These are phyloP conservation scores for Gadopsis marmoratus DNA, from an alignment of 2,797 vertebrate species.

Conservation along the genomic window DNA sequence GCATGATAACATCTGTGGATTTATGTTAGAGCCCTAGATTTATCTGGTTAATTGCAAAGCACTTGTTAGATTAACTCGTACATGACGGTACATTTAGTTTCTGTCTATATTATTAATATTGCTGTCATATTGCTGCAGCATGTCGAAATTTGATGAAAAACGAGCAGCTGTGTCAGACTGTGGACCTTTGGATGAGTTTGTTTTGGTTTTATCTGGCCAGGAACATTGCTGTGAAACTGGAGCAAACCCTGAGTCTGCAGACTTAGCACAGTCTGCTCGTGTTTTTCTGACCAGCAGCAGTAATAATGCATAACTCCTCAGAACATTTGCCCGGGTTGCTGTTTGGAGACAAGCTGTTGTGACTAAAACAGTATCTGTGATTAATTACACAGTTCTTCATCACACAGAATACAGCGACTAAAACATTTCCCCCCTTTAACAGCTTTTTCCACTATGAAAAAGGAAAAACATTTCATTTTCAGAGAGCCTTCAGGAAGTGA, in stretches of 20 bases:
- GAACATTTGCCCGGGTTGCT: constrained; percentile 27
- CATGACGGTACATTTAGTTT: constrained; percentile 13
- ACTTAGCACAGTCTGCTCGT: constrained; percentile 23
- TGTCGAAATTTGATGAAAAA: constrained; percentile 35
- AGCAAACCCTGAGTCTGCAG: constrained; percentile 36
- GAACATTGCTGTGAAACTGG: constrained; percentile 45
- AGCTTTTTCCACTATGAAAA: neutral
- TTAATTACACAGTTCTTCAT: constrained; percentile 39
- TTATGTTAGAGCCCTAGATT: constrained; percentile 12
- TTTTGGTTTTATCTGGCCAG: constrained; percentile 44
- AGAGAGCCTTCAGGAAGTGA: constrained; percentile 21
- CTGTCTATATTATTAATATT: constrained; percentile 12
- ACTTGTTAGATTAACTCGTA: neutral
- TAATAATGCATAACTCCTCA: constrained; percentile 44
- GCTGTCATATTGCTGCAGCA: constrained; percentile 7
- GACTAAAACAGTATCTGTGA: constrained; percentile 35
- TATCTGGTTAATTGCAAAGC: neutral
- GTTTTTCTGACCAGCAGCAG: constrained; percentile 52
- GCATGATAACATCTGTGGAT: constrained; percentile 11
- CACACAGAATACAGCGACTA: constrained; percentile 10
- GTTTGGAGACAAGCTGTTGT: constrained; percentile 42
- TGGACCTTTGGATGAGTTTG: constrained; percentile 23
- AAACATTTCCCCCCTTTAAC: neutral
- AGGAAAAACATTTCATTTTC: neutral
- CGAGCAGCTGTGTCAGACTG: constrained; percentile 22